Evolutionary conservation across 2,113 vertebrate genomes (phyloP).

Genomic region (Barbus barbus): DNA sequence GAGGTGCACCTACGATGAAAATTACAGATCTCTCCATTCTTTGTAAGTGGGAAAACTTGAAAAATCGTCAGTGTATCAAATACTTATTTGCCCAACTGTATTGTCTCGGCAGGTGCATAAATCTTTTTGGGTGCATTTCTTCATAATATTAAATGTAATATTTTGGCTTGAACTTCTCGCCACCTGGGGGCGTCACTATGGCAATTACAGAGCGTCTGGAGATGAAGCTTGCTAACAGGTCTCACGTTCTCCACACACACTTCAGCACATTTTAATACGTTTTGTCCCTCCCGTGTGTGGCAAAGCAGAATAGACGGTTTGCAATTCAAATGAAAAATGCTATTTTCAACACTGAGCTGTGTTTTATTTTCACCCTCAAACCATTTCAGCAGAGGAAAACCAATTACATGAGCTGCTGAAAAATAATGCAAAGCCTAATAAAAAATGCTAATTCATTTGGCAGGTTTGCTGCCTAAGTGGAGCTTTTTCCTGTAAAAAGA

Average conservation of each 20-base stretch:
- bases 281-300: neutral
- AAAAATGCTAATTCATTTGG: slow-evolving; percentile 41
- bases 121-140: neutral
- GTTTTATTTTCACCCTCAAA: slow-evolving; percentile 28
- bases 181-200: slow-evolving; percentile 48
- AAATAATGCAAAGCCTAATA: slow-evolving; percentile 34
- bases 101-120: neutral
- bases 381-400: slow-evolving; percentile 12
- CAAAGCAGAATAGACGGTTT: neutral
- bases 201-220: slow-evolving; percentile 12
- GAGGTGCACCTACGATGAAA: too few relatives aligned
- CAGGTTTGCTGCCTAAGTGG: slow-evolving; percentile 15
- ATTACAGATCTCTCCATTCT: too few relatives aligned
- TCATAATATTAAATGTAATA: neutral
- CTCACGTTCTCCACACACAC: neutral
- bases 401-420: slow-evolving; percentile 32
- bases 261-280: slow-evolving; percentile 7
- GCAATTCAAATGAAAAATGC: slow-evolving; percentile 40
- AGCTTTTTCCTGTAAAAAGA: neutral
- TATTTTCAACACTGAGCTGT: slow-evolving; percentile 19
- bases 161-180: neutral
- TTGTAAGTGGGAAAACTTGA: too few relatives aligned
- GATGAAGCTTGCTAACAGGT: slow-evolving; percentile 5
- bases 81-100: too few relatives aligned
- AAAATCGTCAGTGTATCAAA: too few relatives aligned